Evolutionary conservation across 1,140 invertebrate genomes (phyloP).

Genomic region (Apis florea): DNA sequence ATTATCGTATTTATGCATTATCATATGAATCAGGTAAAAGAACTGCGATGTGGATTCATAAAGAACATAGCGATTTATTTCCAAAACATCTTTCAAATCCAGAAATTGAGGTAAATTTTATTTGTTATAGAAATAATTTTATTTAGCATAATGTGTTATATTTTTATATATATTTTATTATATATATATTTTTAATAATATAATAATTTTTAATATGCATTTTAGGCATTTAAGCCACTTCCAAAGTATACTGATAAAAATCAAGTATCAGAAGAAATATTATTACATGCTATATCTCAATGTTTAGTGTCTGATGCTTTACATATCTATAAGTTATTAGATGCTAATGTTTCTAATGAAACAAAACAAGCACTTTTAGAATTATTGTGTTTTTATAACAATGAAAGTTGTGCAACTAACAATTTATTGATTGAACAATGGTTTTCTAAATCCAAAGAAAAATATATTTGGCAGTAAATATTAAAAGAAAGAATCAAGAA

Average conservation of each 20-base stretch:
- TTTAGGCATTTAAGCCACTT: slow-evolving; percentile 86
- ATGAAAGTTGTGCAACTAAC: slow-evolving; percentile 82
- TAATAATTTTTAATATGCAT: slow-evolving; percentile 14
- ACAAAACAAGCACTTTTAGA: slow-evolving; percentile 88
- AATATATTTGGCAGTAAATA: slow-evolving; percentile 87
- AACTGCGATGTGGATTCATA: slow-evolving; percentile 91
- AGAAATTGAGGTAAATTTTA: slow-evolving; percentile 66
- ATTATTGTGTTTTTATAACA: slow-evolving; percentile 91
- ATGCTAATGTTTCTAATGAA: slow-evolving; percentile 83
- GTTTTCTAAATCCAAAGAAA: slow-evolving; percentile 77
- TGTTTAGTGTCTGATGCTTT: slow-evolving; percentile 85
- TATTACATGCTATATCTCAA: slow-evolving; percentile 84
- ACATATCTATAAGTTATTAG: slow-evolving; percentile 87
- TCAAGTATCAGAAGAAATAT: slow-evolving; percentile 84
- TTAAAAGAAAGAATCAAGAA: background rate
- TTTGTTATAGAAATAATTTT: background rate
- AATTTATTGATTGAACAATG: slow-evolving; percentile 90
- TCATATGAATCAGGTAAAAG: slow-evolving; percentile 92
- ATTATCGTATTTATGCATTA: slow-evolving; percentile 88
- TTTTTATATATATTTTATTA: too few relatives aligned
- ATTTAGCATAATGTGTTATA: too few relatives aligned
- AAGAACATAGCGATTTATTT: slow-evolving; percentile 89
- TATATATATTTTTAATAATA: background rate
- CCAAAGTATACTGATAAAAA: slow-evolving; percentile 86
- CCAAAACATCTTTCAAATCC: slow-evolving; percentile 87